phyloP scores from a whole-genome alignment of 2,797 vertebrate genomes.

The Carduelis carduelis region DNA sequence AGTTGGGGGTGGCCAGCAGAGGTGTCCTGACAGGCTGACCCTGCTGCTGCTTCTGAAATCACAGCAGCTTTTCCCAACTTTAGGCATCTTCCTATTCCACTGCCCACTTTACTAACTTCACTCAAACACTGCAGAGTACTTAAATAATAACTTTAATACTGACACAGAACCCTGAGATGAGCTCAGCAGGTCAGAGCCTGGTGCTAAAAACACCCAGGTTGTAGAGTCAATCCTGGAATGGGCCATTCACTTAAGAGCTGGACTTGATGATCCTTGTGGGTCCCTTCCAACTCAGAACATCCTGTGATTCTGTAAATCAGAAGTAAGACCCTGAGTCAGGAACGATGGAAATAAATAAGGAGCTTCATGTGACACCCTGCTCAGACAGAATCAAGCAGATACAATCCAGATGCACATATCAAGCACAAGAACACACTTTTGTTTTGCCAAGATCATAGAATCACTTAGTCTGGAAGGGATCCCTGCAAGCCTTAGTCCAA shows the following conservation, averaged over 20 bases:
- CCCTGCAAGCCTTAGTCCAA: not conserved
- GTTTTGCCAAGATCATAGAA: not conserved
- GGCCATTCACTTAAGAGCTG: not conserved
- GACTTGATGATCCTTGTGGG: not conserved
- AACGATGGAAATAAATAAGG: rapidly evolving
- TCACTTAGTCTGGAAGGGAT: not conserved
- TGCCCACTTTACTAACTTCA: not conserved
- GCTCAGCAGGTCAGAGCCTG: not conserved
- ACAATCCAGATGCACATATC: not conserved
- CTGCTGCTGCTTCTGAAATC: not conserved
- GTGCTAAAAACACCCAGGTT: not conserved
- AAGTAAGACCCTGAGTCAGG: not conserved
- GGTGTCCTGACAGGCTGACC: not conserved
- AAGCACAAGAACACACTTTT: rapidly evolving
- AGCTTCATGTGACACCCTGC: not conserved
- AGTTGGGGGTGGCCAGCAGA: not conserved
- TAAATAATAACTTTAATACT: rapidly evolving
- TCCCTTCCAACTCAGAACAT: not conserved
- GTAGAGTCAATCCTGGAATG: not conserved
- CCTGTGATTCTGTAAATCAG: not conserved
- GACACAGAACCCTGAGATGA: not conserved
- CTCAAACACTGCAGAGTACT: not conserved
- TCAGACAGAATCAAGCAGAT: not conserved
- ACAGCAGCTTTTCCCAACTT: not conserved
- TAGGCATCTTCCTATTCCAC: not conserved